Percentiles rank a stretch among this genome's conserved stretches.
These are phyloP conservation scores for Daptonema setosum DNA, from an alignment of 2,888 invertebrate species.

Conservation along the genomic window DNA sequence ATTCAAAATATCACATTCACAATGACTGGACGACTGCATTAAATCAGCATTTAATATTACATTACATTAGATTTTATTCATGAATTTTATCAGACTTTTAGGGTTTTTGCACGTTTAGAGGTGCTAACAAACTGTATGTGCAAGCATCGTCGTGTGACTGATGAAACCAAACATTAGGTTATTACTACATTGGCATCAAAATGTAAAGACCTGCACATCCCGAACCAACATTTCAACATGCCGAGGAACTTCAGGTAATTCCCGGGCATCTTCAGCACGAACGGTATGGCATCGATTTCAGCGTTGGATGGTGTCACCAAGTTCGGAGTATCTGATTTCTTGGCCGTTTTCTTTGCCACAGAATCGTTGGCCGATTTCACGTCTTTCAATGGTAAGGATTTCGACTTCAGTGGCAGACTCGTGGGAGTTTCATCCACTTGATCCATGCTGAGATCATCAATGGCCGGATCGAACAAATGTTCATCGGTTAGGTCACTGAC, in stretches of 20 bases:
- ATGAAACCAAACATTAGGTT: background rate
- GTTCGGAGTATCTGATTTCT: too few species aligned
- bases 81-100: too few species aligned
- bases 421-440: background rate
- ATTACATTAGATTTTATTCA: too few species aligned
- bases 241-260: conserved; percentile 43
- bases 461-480: too few species aligned
- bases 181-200: too few species aligned
- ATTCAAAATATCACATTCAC: too few species aligned
- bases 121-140: background rate
- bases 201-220: too few species aligned
- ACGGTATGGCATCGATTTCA: background rate
- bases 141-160: background rate
- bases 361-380: too few species aligned
- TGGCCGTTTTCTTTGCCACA: too few species aligned
- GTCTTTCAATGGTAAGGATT: background rate
- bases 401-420: background rate
- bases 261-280: conserved; percentile 36
- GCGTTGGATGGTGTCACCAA: background rate
- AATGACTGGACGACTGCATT: too few species aligned
- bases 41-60: too few species aligned
- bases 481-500: conserved; percentile 1
- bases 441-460: background rate
- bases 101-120: background rate
- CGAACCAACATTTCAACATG: conserved; percentile 35